phyloP scores from a whole-genome alignment of 2,888 invertebrate species.

The Podotricha telesiphe region DNA sequence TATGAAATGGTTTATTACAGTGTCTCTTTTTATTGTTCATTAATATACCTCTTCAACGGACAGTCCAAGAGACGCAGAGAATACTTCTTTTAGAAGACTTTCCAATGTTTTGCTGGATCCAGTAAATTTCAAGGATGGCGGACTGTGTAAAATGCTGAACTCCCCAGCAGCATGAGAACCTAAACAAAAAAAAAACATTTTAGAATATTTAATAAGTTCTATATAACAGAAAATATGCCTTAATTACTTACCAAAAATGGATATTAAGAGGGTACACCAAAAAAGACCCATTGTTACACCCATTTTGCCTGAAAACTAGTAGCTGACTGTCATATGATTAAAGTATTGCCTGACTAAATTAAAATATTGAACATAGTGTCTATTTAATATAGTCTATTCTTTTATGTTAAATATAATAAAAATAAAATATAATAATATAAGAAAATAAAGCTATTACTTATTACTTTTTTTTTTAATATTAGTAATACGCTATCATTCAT shows the following conservation, averaged over 20 bases:
- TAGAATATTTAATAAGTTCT: conserved; percentile 10
- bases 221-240: conserved; percentile 1
- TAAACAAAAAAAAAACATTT: conserved; percentile 51
- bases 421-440: too few species aligned
- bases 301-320: conserved; percentile 65
- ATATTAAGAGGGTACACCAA: conserved; percentile 66
- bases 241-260: conserved; percentile 67
- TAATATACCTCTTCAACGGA: conserved; percentile 86
- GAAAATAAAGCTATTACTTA: too few species aligned
- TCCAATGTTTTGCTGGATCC: conserved; percentile 86
- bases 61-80: conserved; percentile 88
- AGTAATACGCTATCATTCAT: neutral
- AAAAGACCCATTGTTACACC: conserved; percentile 68
- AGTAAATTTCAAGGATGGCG: conserved; percentile 87
- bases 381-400: conserved; percentile 4
- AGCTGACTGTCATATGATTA: conserved; percentile 77
- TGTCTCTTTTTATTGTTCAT: neutral
- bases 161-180: conserved; percentile 85
- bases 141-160: conserved; percentile 87
- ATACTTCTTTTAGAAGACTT: conserved; percentile 87
- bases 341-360: conserved; percentile 56
- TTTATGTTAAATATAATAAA: neutral
- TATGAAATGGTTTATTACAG: neutral
- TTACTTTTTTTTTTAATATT: too few species aligned
- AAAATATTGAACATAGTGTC: conserved; percentile 10